These are phyloP conservation scores for Aphelinus atriplicis DNA, from an alignment of 1,140 invertebrate species.

Conservation along the genomic window DNA sequence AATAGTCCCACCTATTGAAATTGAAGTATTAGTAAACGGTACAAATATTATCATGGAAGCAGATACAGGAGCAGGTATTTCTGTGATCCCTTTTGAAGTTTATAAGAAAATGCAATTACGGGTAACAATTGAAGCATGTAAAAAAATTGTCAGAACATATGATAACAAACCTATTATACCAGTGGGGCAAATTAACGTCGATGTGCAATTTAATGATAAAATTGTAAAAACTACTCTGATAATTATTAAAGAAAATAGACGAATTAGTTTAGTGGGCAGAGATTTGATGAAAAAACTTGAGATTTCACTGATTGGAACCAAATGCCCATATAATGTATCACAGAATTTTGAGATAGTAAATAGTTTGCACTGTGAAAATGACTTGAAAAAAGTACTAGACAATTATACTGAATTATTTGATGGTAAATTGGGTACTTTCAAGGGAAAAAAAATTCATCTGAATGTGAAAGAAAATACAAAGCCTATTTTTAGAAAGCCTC, in stretches of 20 bases:
- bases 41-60: neutral
- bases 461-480: constrained; percentile 33
- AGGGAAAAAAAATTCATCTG: constrained; percentile 43
- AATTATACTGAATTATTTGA: constrained; percentile 30
- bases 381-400: constrained; percentile 5
- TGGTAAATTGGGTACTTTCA: constrained; percentile 45
- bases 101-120: neutral
- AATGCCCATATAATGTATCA: neutral
- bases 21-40: neutral
- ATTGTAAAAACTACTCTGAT: neutral
- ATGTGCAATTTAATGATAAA: neutral
- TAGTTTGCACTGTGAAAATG: no score
- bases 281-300: neutral
- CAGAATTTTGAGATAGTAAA: constrained; percentile 6
- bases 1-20: neutral
- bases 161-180: neutral
- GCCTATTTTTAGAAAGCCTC: constrained; percentile 28
- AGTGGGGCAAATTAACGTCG: neutral
- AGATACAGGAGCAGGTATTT: neutral
- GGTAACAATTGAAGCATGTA: neutral
- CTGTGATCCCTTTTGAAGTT: neutral
- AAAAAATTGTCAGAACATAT: neutral
- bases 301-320: neutral
- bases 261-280: neutral
- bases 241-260: neutral